Conservation (phyloP, 2,888 invertebrate genomes). For the Celastrina argiolus region DNA sequence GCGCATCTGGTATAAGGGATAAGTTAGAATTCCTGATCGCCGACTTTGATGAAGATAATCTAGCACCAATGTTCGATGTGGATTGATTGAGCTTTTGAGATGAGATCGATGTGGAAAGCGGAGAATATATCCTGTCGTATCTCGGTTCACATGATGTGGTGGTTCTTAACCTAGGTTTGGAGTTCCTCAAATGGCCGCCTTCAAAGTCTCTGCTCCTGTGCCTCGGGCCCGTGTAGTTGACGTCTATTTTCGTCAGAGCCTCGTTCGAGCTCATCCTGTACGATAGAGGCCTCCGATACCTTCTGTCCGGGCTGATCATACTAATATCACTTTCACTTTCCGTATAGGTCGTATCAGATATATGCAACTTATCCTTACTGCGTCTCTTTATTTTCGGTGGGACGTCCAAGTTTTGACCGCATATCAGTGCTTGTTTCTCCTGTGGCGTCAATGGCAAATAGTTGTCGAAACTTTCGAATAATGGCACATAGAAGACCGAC, state of each 20-base stretch:
- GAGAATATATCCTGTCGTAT: conserved; percentile 68
- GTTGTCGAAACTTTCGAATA: conserved; percentile 79
- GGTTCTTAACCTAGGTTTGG: conserved; percentile 61
- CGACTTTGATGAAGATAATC: conserved; percentile 46
- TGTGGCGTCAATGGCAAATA: conserved; percentile 74
- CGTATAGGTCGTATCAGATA: conserved; percentile 61
- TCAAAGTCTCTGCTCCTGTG: conserved; percentile 50
- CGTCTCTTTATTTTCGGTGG: conserved; percentile 54
- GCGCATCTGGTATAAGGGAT: conserved; percentile 67
- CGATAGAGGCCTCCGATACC: conserved; percentile 63
- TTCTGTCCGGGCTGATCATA: conserved; percentile 58
- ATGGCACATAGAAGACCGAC: conserved; percentile 86
- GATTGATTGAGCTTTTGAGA: conserved; percentile 62
- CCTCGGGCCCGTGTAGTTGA: conserved; percentile 62
- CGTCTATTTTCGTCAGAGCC: conserved; percentile 58
- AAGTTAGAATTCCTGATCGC: conserved; percentile 66
- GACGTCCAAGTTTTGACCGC: conserved; percentile 50
- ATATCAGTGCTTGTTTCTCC: conserved; percentile 67
- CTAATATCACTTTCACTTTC: conserved; percentile 71
- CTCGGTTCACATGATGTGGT: conserved; percentile 69
- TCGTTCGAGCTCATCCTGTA: conserved; percentile 68
- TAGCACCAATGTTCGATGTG: conserved; percentile 55
- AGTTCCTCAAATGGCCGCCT: conserved; percentile 50
- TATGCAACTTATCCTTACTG: conserved; percentile 52
- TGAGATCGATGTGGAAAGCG: conserved; percentile 60